Base-by-base conservation (phyloP, 2,797 vertebrate genomes). In the Ambastaia sidthimunki region DNA sequence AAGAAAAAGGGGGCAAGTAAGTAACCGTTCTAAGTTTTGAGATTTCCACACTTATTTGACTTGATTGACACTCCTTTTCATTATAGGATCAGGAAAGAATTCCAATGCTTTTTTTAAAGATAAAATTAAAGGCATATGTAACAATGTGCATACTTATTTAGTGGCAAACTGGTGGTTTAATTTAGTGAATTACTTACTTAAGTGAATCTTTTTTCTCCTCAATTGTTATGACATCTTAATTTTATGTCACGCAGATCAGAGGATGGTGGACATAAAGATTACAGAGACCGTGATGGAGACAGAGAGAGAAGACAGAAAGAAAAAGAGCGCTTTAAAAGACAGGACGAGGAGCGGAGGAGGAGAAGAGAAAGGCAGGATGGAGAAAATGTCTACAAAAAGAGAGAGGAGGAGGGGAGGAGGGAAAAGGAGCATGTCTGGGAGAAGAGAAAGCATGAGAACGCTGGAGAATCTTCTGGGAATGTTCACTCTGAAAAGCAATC, bases 361-460 rank as follows among this genome's bases (percentile, higher is more conserved):
- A 94, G 95, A 88, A 96, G 94, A 81, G 97, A 99, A 7, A 93
- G 95, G 34, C 96, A 96, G 37, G 97, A 99, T 67, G 96, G 95
- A 80, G 97, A 99, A 74, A 96, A 95, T 82, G 74, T 89, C 10
- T 94, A 89, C 89, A 94, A 94, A 91, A 96, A 96, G 89, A 94
- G 95, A 80, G 96, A 98, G 2, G 97, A 99, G 2, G 97, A 98
- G 3, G 78, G 90, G 48, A 97, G 93, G 87, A 97, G 92, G 80
- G 96, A 98, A 10, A 96, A 93, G 83, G 96, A 98, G 52, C 90
- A 90, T 1, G 81, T 91, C 73, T 91, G 91, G 76, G 97, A 98
- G 86, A 98, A 94, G 87, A 96, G 94, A 89, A 97, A 91, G 88
- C 88, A 77, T 12, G 96, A 97, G 78, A 90, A 84, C n/a, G 15